Percentiles rank a stretch among this genome's conserved stretches.
Evolutionary conservation across 92 coral and sea anemone species (phyloP).

Genomic region (Zoanthus sansibaricus): DNA sequence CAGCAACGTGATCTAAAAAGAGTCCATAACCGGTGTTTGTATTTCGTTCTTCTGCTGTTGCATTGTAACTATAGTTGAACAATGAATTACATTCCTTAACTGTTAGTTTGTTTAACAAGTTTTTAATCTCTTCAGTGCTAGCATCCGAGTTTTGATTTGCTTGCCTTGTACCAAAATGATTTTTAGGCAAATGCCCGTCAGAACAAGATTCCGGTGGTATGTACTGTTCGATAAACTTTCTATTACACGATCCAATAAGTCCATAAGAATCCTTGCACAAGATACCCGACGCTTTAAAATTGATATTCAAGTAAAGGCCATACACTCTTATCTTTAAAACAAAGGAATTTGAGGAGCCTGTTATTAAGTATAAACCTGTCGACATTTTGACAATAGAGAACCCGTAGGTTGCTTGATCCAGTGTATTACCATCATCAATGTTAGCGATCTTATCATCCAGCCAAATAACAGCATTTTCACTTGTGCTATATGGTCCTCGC

Average conservation of each 20-base stretch:
- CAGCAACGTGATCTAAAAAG: slow-evolving; percentile 57
- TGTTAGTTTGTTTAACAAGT: slow-evolving; percentile 40
- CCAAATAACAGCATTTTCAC: slow-evolving; percentile 47
- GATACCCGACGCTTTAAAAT: slow-evolving; percentile 39
- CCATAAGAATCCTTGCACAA: slow-evolving; percentile 70
- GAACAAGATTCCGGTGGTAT: slow-evolving; percentile 29
- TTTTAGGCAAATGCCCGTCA: not conserved
- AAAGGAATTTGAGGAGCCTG: slow-evolving; percentile 28
- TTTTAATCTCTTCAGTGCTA: slow-evolving; percentile 16
- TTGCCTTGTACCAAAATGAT: slow-evolving; percentile 1
- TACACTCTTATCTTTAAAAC: slow-evolving; percentile 61
- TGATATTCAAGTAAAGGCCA: slow-evolving; percentile 65
- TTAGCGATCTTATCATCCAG: slow-evolving; percentile 46
- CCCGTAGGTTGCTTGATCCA: slow-evolving; percentile 51
- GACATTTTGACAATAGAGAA: slow-evolving; percentile 60
- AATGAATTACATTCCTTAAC: slow-evolving; percentile 61
- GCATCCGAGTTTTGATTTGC: not conserved
- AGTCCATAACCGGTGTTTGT: slow-evolving; percentile 68
- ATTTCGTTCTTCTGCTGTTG: slow-evolving; percentile 50
- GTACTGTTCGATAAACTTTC: slow-evolving; percentile 52
- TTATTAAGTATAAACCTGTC: slow-evolving; percentile 46
- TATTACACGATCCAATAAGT: slow-evolving; percentile 67
- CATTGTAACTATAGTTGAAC: slow-evolving; percentile 49
- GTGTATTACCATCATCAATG: slow-evolving; percentile 17
- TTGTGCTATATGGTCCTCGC: slow-evolving; percentile 60